Evolutionary conservation across 2,888 invertebrate species (phyloP).

Genomic region (Chymomyza caudatula): DNA sequence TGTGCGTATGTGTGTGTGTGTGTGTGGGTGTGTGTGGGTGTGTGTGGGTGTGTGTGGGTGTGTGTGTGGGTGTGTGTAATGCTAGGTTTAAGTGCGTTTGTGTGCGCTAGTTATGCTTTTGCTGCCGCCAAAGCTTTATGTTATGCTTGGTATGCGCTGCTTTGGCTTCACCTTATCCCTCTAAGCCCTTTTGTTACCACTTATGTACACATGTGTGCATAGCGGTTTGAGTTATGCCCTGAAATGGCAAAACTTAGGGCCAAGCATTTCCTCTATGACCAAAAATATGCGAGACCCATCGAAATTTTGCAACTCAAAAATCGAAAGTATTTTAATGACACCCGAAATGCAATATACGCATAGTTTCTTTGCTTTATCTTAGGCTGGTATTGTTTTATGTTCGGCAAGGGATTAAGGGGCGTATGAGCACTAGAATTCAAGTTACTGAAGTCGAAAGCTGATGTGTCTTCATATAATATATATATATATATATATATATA

Average conservation of each 20-base stretch:
- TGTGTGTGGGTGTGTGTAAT: background rate
- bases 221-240: background rate
- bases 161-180: background rate
- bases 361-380: background rate
- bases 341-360: background rate
- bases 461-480: no score
- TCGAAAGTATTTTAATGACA: background rate
- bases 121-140: constrained; percentile 6
- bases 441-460: no score
- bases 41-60: background rate
- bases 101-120: constrained; percentile 15
- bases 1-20: background rate
- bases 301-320: background rate
- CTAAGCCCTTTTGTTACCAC: background rate
- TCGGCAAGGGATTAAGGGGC: no score
- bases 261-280: background rate
- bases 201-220: background rate
- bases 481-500: no score
- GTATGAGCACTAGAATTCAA: no score
- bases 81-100: background rate
- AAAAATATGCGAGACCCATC: background rate
- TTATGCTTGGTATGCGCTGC: constrained; percentile 27
- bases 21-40: background rate
- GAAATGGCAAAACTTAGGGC: background rate
- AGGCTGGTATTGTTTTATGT: background rate